phyloP scores from a whole-genome alignment of 1,140 invertebrate species.

The Neodiprion fabricii region DNA sequence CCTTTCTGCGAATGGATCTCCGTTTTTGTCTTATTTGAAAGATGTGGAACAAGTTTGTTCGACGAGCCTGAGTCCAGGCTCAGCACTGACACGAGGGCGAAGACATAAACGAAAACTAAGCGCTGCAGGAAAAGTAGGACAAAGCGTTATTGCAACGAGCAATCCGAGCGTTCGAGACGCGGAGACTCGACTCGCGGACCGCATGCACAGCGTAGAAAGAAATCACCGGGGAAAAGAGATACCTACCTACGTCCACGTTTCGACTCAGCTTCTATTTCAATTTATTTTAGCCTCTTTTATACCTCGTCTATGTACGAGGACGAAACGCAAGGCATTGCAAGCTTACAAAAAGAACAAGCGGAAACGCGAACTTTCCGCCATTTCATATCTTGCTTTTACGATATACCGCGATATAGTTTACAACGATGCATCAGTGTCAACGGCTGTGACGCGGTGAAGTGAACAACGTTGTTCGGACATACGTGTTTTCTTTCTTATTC shows the following conservation, averaged over 20 bases:
- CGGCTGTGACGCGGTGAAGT: no score
- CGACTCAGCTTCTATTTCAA: neutral
- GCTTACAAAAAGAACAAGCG: no score
- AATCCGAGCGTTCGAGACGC: neutral
- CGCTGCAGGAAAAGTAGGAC: neutral
- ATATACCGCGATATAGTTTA: no score
- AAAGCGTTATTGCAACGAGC: slow-evolving; percentile 7
- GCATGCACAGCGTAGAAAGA: neutral
- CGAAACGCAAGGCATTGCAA: no score
- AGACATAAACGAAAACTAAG: neutral
- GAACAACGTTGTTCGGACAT: no score
- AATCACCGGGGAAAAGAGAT: neutral
- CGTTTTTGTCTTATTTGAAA: neutral
- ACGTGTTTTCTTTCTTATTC: no score
- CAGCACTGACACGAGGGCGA: neutral
- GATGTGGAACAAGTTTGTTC: neutral
- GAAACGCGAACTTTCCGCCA: no score
- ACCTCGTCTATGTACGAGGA: neutral
- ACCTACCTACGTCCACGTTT: neutral
- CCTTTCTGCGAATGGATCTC: neutral
- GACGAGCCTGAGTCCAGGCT: neutral
- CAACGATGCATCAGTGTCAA: no score
- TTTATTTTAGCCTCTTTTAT: neutral
- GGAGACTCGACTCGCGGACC: neutral
- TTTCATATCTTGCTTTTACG: no score